These are phyloP conservation scores for Nesospiza acunhae DNA, from an alignment of 2,113 vertebrate species.

Conservation along the genomic window DNA sequence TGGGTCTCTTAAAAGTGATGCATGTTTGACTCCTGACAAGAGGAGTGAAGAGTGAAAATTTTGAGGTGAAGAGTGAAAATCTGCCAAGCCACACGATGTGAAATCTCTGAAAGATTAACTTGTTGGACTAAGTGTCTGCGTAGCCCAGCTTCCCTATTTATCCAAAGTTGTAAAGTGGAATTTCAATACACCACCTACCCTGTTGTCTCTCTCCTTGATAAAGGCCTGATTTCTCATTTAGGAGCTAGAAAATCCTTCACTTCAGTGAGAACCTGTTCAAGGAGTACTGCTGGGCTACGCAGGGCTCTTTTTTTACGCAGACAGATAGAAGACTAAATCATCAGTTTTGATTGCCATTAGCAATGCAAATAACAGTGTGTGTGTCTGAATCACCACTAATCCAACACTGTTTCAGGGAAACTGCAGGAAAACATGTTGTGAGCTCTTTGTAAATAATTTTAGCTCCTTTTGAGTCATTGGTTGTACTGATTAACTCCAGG, in stretches of 20 bases:
- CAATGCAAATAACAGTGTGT: background rate
- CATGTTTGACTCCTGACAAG: background rate
- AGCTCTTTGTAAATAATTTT: background rate
- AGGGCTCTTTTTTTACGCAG: background rate
- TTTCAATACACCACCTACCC: background rate
- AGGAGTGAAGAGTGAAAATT: background rate
- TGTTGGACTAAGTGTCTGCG: background rate
- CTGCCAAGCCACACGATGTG: background rate
- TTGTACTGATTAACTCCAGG: background rate
- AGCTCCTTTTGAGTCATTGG: background rate
- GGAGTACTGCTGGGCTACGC: background rate
- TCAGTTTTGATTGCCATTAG: background rate
- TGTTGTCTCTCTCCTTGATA: background rate
- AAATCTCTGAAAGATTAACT: background rate
- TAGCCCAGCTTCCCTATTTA: background rate
- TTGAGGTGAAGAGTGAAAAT: background rate
- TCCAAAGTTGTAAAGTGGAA: background rate
- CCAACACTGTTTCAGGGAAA: background rate
- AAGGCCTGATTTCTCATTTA: background rate
- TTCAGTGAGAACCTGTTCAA: background rate
- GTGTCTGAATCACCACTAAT: background rate
- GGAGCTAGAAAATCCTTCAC: background rate
- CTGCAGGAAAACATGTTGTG: background rate
- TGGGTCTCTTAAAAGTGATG: background rate
- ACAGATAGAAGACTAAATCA: background rate